Evolutionary conservation across 2,113 vertebrate species (phyloP).

Genomic region (Delphinus delphis): DNA sequence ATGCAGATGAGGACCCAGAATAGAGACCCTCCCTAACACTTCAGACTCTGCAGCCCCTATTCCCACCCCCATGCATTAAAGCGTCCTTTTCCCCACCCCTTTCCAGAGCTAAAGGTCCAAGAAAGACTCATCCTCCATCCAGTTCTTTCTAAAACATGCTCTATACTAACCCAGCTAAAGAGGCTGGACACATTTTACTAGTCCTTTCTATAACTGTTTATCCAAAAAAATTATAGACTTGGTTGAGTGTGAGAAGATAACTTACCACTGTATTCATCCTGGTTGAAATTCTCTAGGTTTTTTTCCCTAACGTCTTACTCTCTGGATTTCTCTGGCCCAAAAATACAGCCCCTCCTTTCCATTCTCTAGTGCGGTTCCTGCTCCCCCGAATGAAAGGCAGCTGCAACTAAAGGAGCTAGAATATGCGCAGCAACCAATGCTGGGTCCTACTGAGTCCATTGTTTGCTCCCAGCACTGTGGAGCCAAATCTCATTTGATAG

Average conservation of each 20-base stretch:
- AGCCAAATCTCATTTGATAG: constrained; percentile 70
- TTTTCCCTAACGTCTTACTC: not conserved
- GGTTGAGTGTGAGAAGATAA: not conserved
- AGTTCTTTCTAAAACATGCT: not conserved
- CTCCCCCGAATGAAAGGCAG: constrained; percentile 56
- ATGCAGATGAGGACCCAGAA: not conserved
- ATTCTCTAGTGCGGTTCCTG: constrained; percentile 26
- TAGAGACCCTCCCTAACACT: not conserved
- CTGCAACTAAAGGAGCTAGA: constrained; percentile 43
- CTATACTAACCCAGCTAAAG: not conserved
- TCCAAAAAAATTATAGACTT: not conserved
- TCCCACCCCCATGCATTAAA: not conserved
- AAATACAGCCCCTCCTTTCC: not conserved
- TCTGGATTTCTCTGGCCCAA: not conserved
- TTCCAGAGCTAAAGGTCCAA: not conserved
- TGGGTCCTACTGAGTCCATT: constrained; percentile 68
- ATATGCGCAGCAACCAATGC: constrained; percentile 69
- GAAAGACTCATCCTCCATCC: not conserved
- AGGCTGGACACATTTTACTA: not conserved
- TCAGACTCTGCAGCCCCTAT: not conserved
- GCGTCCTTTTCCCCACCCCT: not conserved
- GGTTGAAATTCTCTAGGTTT: not conserved
- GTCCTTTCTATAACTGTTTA: not conserved
- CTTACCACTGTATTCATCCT: not conserved
- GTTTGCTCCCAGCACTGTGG: constrained; percentile 61